Base-by-base conservation (phyloP, 2,888 invertebrate genomes). In the Thalpophila matura region DNA sequence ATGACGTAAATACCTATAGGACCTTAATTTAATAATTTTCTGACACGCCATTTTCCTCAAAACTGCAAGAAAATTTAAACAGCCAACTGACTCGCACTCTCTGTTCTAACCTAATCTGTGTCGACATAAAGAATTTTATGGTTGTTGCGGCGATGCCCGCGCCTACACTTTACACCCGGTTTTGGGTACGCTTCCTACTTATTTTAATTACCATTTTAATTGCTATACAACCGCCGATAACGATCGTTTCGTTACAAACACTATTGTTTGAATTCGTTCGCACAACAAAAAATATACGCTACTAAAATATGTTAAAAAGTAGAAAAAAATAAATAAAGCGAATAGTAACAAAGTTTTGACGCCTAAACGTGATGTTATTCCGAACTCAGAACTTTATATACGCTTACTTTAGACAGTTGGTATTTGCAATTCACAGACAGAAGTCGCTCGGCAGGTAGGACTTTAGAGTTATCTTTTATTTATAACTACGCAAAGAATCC, bases 371-470 rank as follows among this genome's bases (percentile, higher is more conserved):
- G 77, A 78, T 81, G 79, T 68, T 86, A 86, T 84, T 89, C 86
- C 83, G 70, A 80, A 83, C 81, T 80, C 83, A 84, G 83, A 86
- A 84, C 78, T 84, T 83, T 81, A 84, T 76, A 68, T 72, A 72
- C 67, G 67, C 40, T 70, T 73, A 76, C 77, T 76, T 87, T 81
- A 84, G 86, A 85, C 85, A 85, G 85, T 84, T 81, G 82, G 80
- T 91, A 94, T 94, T 94, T 94, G 94, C 93, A 93, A 94, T 93
- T 94, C 94, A 90, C 89, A 87, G 89, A 90, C 90, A 90, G 87
- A 86, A 91, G 89, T 88, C 86, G 82, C 88, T 85, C 86, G 80
- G 86, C 89, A 90, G 90, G 91, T 89, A 89, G 85, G 89, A 90
- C 89, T 92, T 90, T 85, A 86, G 86, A 91, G 89, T 86, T 90